These are phyloP conservation scores for Phyllotreta cruciferae DNA, from an alignment of 2,888 invertebrate species.

Conservation along the genomic window DNA sequence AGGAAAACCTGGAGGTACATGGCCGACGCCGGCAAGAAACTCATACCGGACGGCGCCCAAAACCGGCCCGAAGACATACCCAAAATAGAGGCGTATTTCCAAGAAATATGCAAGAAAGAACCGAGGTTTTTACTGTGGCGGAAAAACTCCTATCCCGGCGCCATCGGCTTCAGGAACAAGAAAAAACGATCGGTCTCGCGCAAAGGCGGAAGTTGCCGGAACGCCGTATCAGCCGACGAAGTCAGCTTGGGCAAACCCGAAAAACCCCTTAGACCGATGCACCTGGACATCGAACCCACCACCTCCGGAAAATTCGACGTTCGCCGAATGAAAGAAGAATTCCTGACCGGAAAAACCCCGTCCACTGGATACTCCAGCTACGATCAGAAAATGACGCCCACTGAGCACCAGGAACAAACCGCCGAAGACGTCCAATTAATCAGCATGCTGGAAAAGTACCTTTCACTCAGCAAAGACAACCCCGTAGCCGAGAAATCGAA, in stretches of 20 bases:
- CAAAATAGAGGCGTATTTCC: slow-evolving; percentile 83
- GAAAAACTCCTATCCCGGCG: slow-evolving; percentile 82
- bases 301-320: slow-evolving; percentile 71
- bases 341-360: slow-evolving; percentile 64
- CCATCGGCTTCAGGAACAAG: slow-evolving; percentile 67
- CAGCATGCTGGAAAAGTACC: slow-evolving; percentile 72
- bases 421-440: slow-evolving; percentile 67
- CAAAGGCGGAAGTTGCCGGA: slow-evolving; percentile 74
- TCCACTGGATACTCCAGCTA: slow-evolving; percentile 39
- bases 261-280: slow-evolving; percentile 59
- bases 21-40: slow-evolving; percentile 87
- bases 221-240: slow-evolving; percentile 71
- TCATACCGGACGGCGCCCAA: slow-evolving; percentile 82
- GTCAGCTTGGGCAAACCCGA: slow-evolving; percentile 62
- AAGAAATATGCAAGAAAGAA: slow-evolving; percentile 80
- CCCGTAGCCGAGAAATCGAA: slow-evolving; percentile 34
- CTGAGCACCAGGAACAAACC: slow-evolving; percentile 43
- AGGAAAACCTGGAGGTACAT: slow-evolving; percentile 92
- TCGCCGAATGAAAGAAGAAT: slow-evolving; percentile 72
- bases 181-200: slow-evolving; percentile 60
- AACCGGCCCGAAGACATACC: slow-evolving; percentile 79
- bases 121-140: slow-evolving; percentile 82
- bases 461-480: slow-evolving; percentile 62
- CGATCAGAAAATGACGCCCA: slow-evolving; percentile 31
- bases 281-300: slow-evolving; percentile 52